A percentile compares a stretch with the other conserved stretches of the same genome.
Conservation (phyloP, 2,113 vertebrate species). For the Condylura cristata region DNA sequence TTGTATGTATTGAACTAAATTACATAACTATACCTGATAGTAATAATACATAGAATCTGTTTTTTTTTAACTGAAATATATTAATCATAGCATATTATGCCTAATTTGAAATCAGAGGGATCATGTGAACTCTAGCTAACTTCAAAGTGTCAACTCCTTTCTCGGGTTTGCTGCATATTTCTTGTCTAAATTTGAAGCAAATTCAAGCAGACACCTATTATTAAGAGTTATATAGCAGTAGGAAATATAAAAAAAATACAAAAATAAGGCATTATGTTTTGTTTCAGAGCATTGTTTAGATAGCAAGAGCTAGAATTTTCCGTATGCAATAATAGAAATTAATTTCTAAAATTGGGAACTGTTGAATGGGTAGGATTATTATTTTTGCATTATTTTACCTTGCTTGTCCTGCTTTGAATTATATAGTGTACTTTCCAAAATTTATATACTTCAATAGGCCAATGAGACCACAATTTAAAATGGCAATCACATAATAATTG, state of each 20-base stretch:
- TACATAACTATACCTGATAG: background rate
- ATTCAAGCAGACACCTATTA: background rate
- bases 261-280: background rate
- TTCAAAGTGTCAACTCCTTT: constrained; percentile 22
- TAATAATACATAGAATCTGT: background rate
- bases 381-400: constrained; percentile 41
- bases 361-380: background rate
- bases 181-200: background rate
- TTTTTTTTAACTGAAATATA: background rate
- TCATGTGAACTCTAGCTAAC: background rate
- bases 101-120: background rate
- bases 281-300: background rate
- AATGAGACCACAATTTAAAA: background rate
- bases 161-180: background rate
- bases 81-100: background rate
- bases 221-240: background rate
- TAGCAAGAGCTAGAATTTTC: background rate
- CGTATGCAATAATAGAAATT: background rate
- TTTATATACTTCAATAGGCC: background rate
- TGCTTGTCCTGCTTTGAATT: background rate
- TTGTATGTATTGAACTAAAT: background rate
- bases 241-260: constrained; percentile 30
- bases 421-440: constrained; percentile 1
- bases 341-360: constrained; percentile 36
- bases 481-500: background rate